phyloP scores from a whole-genome alignment of 2,888 invertebrate species.

The Priocnemis perturbator region DNA sequence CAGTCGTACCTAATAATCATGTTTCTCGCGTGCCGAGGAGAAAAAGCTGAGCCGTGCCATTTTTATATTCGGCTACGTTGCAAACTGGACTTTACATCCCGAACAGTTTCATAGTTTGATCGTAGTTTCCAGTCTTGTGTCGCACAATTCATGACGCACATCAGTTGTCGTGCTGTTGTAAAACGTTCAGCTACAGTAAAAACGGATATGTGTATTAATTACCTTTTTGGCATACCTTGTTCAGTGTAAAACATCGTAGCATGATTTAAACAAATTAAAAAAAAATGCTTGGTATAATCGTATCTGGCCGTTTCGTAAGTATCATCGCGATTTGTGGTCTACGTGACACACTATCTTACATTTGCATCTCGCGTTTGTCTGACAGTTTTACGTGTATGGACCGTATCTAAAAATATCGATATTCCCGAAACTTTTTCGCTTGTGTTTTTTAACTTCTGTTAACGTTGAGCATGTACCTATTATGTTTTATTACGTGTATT shows the following conservation, averaged over 20 bases:
- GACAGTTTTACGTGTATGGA: slow-evolving; percentile 4
- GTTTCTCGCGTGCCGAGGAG: too few species aligned
- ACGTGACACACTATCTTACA: not conserved
- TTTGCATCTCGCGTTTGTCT: slow-evolving; percentile 7
- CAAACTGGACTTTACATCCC: too few species aligned
- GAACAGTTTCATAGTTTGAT: not conserved
- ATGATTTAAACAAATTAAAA: slow-evolving; percentile 40
- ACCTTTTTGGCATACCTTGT: not conserved
- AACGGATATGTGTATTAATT: slow-evolving; percentile 5
- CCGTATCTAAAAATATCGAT: too few species aligned
- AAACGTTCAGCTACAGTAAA: not conserved
- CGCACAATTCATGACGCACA: too few species aligned
- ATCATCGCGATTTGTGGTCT: slow-evolving; percentile 10
- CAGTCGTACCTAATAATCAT: too few species aligned
- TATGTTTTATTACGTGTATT: not conserved
- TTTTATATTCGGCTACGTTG: too few species aligned
- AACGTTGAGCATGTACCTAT: not conserved
- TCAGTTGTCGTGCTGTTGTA: not conserved
- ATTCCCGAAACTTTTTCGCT: not conserved
- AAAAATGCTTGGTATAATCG: slow-evolving; percentile 86
- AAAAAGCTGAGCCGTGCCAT: too few species aligned
- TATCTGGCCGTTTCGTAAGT: slow-evolving; percentile 88
- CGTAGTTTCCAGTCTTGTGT: slow-evolving; percentile 1
- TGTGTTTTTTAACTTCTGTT: not conserved
- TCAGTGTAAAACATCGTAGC: slow-evolving; percentile 27